Conservation (phyloP, 2,113 vertebrate genomes). For the Jaculus jaculus region DNA sequence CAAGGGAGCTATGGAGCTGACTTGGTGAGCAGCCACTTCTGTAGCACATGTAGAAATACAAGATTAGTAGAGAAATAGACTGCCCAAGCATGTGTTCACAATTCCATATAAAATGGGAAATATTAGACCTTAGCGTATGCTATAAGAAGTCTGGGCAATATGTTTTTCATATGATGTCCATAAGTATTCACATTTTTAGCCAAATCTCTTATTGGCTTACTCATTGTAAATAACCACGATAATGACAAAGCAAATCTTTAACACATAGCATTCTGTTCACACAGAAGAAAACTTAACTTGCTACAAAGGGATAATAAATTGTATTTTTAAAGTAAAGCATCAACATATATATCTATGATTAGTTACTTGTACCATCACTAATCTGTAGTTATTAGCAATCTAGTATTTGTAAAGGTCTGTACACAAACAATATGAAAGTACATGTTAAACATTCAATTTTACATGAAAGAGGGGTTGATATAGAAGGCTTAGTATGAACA, state of each 20-base stretch:
- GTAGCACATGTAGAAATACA: slow-evolving; percentile 22
- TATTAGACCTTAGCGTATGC: slow-evolving; percentile 63
- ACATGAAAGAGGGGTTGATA: too few species aligned
- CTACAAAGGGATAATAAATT: slow-evolving; percentile 27
- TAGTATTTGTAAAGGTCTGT: neutral
- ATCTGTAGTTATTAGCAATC: neutral
- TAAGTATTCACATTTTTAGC: slow-evolving; percentile 28
- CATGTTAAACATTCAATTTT: neutral
- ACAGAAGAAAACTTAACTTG: slow-evolving; percentile 29
- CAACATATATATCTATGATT: slow-evolving; percentile 22
- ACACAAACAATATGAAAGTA: neutral
- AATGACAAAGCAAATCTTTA: slow-evolving; percentile 8
- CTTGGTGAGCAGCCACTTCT: slow-evolving; percentile 28
- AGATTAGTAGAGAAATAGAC: slow-evolving; percentile 60
- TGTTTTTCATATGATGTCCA: neutral
- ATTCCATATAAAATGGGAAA: slow-evolving; percentile 30
- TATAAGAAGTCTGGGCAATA: slow-evolving; percentile 39
- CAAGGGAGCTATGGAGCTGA: neutral
- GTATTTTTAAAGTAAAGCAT: neutral
- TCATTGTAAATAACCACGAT: slow-evolving; percentile 30
- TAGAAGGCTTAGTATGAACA: neutral
- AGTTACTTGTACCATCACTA: neutral
- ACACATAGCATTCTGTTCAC: neutral
- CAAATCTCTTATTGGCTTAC: slow-evolving; percentile 27
- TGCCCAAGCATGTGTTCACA: slow-evolving; percentile 69